These are phyloP conservation scores for Ephydatia muelleri DNA, from an alignment of 37 sponge, comb jelly and placozoan genomes.

Conservation along the genomic window DNA sequence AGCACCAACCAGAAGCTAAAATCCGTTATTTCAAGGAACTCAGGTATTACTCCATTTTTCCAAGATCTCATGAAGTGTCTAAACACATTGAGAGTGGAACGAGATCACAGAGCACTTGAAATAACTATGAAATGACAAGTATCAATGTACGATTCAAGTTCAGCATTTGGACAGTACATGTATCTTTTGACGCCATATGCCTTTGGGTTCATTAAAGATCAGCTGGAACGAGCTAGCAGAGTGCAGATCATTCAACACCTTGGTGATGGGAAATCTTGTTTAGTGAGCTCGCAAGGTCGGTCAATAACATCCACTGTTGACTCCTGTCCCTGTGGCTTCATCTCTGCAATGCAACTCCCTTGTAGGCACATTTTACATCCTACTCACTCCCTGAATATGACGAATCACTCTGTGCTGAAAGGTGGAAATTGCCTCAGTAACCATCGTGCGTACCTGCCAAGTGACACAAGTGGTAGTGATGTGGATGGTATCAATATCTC, in stretches of 20 bases:
- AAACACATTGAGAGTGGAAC: constrained; percentile 9
- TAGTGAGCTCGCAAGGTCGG: constrained; percentile 6
- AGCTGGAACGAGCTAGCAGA: constrained; percentile 7
- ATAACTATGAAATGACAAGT: constrained; percentile 19
- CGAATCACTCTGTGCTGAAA: constrained; percentile 5
- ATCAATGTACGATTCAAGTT: background rate
- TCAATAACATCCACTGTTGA: constrained; percentile 14
- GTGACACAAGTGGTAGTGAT: too few species aligned
- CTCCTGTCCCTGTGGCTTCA: constrained; percentile 8
- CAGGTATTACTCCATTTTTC: constrained; percentile 12
- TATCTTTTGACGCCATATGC: constrained; percentile 9
- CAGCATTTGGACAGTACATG: constrained; percentile 10
- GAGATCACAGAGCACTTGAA: constrained; percentile 34
- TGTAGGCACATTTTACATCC: constrained; percentile 10
- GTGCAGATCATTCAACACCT: constrained; percentile 14
- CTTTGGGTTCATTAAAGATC: constrained; percentile 12
- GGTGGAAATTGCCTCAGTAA: constrained; percentile 7
- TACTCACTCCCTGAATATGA: constrained; percentile 2
- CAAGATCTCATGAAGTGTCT: constrained; percentile 23
- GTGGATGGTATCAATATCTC: too few species aligned
- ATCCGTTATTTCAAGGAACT: constrained; percentile 22
- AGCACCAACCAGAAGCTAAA: constrained; percentile 56
- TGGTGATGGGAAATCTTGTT: constrained; percentile 10
- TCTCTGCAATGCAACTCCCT: constrained; percentile 15
- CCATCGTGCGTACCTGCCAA: too few species aligned